Evolutionary conservation across 2,888 invertebrate species (phyloP), one percentile per base, ranked within the genome.

Genomic region (Diplolepis rosae): DNA sequence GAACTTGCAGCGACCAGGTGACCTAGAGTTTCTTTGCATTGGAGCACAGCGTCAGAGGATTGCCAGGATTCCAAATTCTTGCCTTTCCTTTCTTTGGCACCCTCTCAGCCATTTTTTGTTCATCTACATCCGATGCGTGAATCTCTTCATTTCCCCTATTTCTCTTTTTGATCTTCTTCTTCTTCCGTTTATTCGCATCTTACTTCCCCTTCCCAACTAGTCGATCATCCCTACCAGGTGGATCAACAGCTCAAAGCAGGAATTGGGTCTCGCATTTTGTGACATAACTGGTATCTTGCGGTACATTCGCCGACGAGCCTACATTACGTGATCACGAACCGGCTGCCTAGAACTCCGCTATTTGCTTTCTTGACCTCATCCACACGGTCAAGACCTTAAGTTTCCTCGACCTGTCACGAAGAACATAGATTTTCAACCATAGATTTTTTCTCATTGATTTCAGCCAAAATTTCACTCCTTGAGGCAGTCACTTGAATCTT

Each of bases 241-340:
- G 71, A 68, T 70, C 70, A 69, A 67, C 65, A 70, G 67, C 51
- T 45, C 69, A 70, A 75, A 77, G 79, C 78, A 77, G 75, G 78
- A 77, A 78, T 74, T 78, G 74, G 67, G 68, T 68, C 71, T 69
- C 66, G 69, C 73, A 75, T 74, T 66, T 76, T 74, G 80, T 88
- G 87, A 88, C 87, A 87, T 87, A 87, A 87, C 82, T 81, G 82
- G 83, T 83, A 76, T 77, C 85, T 85, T 87, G 84, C 88, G 88
- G 88, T 88, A 88, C 83, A 78, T 87, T 84, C 79, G 81, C 82
- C 83, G 86, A 84, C 86, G 85, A 87, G 86, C 87, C 87, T 85
- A 87, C 84, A 87, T 88, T 87, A 87, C 87, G 87, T 87, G 87
- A 87, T 83, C 81, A 74, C 79, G 75, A 76, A 71, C 76, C 51